Conservation (phyloP, 2,888 invertebrate species). For the Cyaniris semiargus region DNA sequence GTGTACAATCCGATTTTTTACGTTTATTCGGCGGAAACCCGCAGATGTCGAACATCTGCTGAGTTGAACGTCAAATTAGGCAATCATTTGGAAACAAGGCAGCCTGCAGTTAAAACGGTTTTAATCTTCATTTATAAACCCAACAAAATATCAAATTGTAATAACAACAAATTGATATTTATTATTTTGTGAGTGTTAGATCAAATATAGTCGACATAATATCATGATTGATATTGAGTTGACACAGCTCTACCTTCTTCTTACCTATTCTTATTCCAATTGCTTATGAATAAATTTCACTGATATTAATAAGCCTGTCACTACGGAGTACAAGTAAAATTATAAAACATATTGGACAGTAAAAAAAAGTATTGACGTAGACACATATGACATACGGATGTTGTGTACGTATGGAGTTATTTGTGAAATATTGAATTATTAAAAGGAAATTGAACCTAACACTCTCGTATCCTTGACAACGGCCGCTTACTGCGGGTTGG, state of each 20-base stretch:
- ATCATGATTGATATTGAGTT: too few species aligned
- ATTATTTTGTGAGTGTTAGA: too few species aligned
- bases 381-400: background rate
- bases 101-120: background rate
- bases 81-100: background rate
- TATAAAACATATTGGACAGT: background rate
- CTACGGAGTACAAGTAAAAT: too few species aligned
- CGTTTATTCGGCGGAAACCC: background rate
- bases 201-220: too few species aligned
- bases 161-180: too few species aligned
- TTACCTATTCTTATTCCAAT: too few species aligned
- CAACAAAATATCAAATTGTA: too few species aligned
- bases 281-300: too few species aligned
- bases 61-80: background rate
- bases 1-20: background rate
- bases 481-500: conserved; percentile 68
- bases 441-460: conserved; percentile 24
- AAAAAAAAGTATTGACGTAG: background rate
- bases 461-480: conserved; percentile 39
- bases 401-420: background rate
- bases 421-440: conserved; percentile 12
- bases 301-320: too few species aligned
- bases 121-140: background rate
- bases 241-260: too few species aligned
- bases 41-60: background rate